A percentile compares a stretch with the other conserved stretches of the same genome.
Evolutionary conservation across 2,888 invertebrate species (phyloP).

Genomic region (Rhogogaster chlorosoma): DNA sequence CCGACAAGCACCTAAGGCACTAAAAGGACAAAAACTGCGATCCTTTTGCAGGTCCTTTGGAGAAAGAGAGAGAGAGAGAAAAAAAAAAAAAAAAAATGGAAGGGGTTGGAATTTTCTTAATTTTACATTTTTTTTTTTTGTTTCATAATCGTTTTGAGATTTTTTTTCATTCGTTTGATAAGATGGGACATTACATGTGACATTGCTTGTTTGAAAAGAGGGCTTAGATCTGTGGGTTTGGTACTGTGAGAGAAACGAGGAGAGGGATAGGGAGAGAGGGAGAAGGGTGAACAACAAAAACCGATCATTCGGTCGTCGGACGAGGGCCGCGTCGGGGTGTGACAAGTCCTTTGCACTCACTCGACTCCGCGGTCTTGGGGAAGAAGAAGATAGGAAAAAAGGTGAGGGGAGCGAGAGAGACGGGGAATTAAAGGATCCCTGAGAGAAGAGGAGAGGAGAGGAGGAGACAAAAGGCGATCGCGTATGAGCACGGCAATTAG

Average conservation of each 20-base stretch:
- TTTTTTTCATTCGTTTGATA: not conserved
- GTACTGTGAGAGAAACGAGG: not conserved
- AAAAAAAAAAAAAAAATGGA: too few species aligned
- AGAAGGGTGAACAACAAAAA: conserved; percentile 59
- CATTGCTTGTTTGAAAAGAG: not conserved
- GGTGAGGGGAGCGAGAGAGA: conserved; percentile 25
- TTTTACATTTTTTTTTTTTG: not conserved
- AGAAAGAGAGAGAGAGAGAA: too few species aligned
- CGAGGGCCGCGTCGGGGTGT: conserved; percentile 54
- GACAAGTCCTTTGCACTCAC: conserved; percentile 41
- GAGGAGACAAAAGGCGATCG: conserved; percentile 75
- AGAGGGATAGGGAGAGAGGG: not conserved
- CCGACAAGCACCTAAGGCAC: not conserved
- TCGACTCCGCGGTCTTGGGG: conserved; percentile 36
- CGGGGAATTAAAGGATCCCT: conserved; percentile 47
- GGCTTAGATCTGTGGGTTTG: not conserved
- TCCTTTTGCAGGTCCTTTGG: not conserved
- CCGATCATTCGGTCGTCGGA: conserved; percentile 61
- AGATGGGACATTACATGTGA: not conserved
- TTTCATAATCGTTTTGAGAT: too few species aligned
- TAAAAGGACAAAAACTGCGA: not conserved
- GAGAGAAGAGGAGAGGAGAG: conserved; percentile 65
- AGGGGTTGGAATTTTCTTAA: too few species aligned
- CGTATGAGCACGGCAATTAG: conserved; percentile 75
- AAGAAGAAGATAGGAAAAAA: conserved; percentile 23